phyloP scores from a whole-genome alignment of 2,888 invertebrate species.

The Linnaemya tessellans region DNA sequence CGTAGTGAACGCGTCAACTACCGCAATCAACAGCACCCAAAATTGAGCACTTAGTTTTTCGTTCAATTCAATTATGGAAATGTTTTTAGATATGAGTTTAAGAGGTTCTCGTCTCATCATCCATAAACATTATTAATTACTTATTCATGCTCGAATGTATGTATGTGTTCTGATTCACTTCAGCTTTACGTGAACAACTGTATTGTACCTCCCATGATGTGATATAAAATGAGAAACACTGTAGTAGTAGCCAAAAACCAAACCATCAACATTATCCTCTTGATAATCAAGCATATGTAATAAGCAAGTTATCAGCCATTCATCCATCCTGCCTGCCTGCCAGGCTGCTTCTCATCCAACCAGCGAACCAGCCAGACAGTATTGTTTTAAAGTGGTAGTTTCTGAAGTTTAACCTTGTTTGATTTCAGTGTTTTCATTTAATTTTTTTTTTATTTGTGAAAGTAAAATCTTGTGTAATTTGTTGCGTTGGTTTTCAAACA shows the following conservation, averaged over 20 bases:
- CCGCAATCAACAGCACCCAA: too few species aligned
- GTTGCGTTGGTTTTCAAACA: slow-evolving; percentile 63
- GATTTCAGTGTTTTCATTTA: slow-evolving; percentile 43
- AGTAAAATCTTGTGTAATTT: slow-evolving; percentile 68
- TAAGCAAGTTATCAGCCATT: slow-evolving; percentile 32
- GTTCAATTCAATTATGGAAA: not conserved
- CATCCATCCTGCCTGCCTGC: slow-evolving; percentile 16
- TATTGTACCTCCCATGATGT: slow-evolving; percentile 61
- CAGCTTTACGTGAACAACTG: slow-evolving; percentile 13
- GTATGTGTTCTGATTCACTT: not conserved
- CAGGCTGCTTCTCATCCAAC: slow-evolving; percentile 10
- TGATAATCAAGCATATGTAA: slow-evolving; percentile 23
- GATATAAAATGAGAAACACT: slow-evolving; percentile 25
- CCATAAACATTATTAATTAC: not conserved
- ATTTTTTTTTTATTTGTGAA: slow-evolving; percentile 14
- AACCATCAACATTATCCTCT: slow-evolving; percentile 45
- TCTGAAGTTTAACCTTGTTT: slow-evolving; percentile 71
- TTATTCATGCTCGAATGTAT: not conserved
- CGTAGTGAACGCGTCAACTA: too few species aligned
- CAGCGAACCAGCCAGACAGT: slow-evolving; percentile 64
- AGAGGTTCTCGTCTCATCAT: too few species aligned
- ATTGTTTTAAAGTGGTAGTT: slow-evolving; percentile 72
- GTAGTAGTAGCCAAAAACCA: slow-evolving; percentile 45
- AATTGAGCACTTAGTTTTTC: too few species aligned
- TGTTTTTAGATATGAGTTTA: too few species aligned